Evolutionary conservation across 1,140 invertebrate species (phyloP), one percentile per base, ranked within the genome.

Genomic region (Doryteuthis pealeii): DNA sequence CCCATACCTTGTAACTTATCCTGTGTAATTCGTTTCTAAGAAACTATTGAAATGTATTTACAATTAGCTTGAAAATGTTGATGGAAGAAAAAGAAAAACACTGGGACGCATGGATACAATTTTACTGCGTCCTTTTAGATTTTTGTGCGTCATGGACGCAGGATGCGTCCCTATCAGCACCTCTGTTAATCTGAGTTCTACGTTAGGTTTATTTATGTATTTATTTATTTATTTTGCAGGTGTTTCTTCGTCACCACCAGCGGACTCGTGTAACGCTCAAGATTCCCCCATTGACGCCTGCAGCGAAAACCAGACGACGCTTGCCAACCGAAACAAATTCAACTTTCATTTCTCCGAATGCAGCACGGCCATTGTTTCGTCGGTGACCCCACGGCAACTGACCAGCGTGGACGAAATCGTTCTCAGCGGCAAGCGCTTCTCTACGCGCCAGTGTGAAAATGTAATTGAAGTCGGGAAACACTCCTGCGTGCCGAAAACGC

Each of bases 331-430:
- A n/a, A 71, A 58, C 8, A 75, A 73, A 40, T 80, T 85, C 40
- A 77, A 74, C 40, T 85, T 84, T 62, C 66, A 62, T 15, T 81
- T 82, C 58, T 73, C 71, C 35, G 54, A 69, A 26, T 84, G 82
- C 66, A 66, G 65, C 33, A 79, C 83, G n/a, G 80, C 83, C 8
- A 69, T 43, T 4, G 69, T 85, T 26, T 77, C 71, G 0, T n/a
- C 65, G 1, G 58, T 84, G 14, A 77, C 62, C 43, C 74, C 68
- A 22, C 71, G 54, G 18, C 66, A 79, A 8, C 81, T 77, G 10
- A 81, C 79, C 18, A 67, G 73, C 2, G 28, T 65, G 2, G 80
- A 80, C 31, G 65, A 22, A 4, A 73, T 85, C 31, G 76, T 76
- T 1, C 62, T 83, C 22, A 31, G 28, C 49, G 84, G 84, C 2